Conservation (phyloP, 2,797 vertebrate species). For the Acipenser ruthenus region DNA sequence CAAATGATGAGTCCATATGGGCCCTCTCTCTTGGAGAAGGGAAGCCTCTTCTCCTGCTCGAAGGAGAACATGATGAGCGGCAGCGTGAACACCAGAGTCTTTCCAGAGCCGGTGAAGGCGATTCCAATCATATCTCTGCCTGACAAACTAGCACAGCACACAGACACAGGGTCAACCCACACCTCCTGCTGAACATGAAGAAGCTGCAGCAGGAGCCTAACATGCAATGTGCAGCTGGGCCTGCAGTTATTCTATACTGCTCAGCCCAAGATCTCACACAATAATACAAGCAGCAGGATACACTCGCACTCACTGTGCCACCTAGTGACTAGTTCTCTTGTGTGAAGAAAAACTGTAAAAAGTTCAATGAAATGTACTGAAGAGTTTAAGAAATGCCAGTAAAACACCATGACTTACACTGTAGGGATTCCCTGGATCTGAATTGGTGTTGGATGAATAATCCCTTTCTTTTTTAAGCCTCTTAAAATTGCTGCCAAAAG, state of each 20-base stretch:
- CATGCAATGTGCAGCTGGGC: too few relatives aligned
- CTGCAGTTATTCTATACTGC: too few relatives aligned
- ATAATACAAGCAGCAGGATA: not conserved
- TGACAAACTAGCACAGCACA: slow-evolving; percentile 64
- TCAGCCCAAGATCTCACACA: too few relatives aligned
- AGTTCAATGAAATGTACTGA: too few relatives aligned
- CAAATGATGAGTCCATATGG: slow-evolving; percentile 98
- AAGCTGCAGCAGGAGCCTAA: not conserved
- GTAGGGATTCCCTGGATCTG: slow-evolving; percentile 97
- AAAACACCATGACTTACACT: slow-evolving; percentile 57
- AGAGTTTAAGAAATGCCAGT: too few relatives aligned
- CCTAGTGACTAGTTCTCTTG: too few relatives aligned
- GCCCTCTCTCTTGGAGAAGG: slow-evolving; percentile 89
- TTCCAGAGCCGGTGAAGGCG: slow-evolving; percentile 95
- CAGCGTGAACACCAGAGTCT: slow-evolving; percentile 91
- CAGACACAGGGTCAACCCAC: slow-evolving; percentile 8
- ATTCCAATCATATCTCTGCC: slow-evolving; percentile 98
- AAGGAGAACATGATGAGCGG: slow-evolving; percentile 94
- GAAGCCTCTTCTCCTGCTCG: slow-evolving; percentile 92
- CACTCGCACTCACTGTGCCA: slow-evolving; percentile 12
- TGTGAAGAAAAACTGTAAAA: too few relatives aligned
- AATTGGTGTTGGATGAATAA: slow-evolving; percentile 92
- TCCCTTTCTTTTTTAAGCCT: slow-evolving; percentile 96
- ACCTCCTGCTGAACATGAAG: slow-evolving; percentile 1
- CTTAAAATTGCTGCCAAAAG: slow-evolving; percentile 76